Percentiles rank a stretch among this genome's conserved stretches.
Conservation (phyloP, 2,888 invertebrate genomes). For the Sinohyriopsis cumingii region DNA sequence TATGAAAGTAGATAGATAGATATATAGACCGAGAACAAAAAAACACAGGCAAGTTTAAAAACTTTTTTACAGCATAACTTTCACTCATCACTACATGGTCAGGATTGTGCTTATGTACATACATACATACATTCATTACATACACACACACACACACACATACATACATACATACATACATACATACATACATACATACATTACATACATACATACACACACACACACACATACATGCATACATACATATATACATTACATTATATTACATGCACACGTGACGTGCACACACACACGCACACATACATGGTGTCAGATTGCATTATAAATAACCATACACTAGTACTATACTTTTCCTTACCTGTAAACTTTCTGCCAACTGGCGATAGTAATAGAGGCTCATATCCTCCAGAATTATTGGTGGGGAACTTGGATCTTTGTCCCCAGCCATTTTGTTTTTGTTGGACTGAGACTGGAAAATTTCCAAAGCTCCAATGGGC, state of each 20-base stretch:
- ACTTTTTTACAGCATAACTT: too few species aligned
- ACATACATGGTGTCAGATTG: not conserved
- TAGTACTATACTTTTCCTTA: slow-evolving; percentile 20
- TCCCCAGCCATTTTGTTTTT: slow-evolving; percentile 29
- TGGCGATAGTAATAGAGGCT: slow-evolving; percentile 63
- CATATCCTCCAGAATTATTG: slow-evolving; percentile 64
- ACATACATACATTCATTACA: not conserved
- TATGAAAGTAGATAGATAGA: too few species aligned
- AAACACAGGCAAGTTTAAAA: too few species aligned
- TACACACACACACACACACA: not conserved
- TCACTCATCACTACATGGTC: too few species aligned
- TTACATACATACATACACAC: too few species aligned
- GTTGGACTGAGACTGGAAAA: slow-evolving; percentile 34
- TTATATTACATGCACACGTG: slow-evolving; percentile 1
- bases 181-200: too few species aligned
- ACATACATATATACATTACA: too few species aligned
- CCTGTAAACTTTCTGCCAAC: slow-evolving; percentile 61
- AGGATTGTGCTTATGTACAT: too few species aligned
- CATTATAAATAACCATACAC: not conserved
- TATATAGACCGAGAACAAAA: too few species aligned
- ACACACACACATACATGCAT: not conserved
- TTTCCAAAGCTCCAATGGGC: slow-evolving; percentile 40
- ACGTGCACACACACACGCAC: not conserved
- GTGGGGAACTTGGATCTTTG: slow-evolving; percentile 35
- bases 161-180: not conserved